These are phyloP conservation scores for Synaphobranchus kaupii DNA, from an alignment of 2,797 vertebrate species.

Conservation along the genomic window DNA sequence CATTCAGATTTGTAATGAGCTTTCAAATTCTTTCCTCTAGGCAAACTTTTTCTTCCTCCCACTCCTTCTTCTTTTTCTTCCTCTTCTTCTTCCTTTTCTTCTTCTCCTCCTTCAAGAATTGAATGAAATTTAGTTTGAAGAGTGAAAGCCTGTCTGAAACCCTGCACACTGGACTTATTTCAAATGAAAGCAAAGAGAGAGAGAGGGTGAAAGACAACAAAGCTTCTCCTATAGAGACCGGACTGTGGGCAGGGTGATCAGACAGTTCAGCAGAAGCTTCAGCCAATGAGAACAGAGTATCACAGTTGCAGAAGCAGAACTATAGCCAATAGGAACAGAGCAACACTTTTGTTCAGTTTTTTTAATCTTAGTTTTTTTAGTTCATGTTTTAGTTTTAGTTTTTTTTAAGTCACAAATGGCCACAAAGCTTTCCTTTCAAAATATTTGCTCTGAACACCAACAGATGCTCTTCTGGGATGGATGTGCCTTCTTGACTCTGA, in stretches of 20 bases:
- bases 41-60: neutral
- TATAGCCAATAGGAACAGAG: neutral
- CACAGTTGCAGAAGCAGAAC: neutral
- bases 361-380: too few species aligned
- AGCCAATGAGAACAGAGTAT: too few species aligned
- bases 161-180: neutral
- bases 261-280: too few species aligned
- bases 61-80: neutral
- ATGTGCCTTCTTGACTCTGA: too few species aligned
- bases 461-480: too few species aligned
- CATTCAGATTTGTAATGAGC: neutral
- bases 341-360: slow-evolving; percentile 6
- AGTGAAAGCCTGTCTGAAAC: neutral
- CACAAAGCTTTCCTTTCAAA: too few species aligned
- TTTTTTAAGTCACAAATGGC: too few species aligned
- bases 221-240: neutral
- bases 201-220: neutral
- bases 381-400: too few species aligned
- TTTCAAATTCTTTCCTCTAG: neutral
- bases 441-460: too few species aligned
- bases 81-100: neutral
- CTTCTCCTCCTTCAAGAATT: neutral
- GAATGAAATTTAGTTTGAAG: neutral
- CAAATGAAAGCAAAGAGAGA: slow-evolving; percentile 5
- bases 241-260: neutral